Base-by-base conservation (phyloP, 2,888 invertebrate species). In the Agelastica alni region DNA sequence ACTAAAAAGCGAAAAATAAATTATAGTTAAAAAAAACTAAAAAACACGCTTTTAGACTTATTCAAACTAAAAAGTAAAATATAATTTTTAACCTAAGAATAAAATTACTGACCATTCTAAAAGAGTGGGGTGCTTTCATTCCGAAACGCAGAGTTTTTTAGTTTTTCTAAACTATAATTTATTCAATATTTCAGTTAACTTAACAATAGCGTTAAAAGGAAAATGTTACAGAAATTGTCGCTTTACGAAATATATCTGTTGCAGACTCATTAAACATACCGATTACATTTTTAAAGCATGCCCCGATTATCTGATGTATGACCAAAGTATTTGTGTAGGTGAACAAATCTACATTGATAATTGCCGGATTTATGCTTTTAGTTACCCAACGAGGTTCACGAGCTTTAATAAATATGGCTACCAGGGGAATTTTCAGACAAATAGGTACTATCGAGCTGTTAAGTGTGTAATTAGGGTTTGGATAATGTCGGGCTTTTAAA, bases 211-310 rank as follows among this genome's bases (percentile, higher is more conserved):
- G n/a, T n/a, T n/a, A n/a, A n/a, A 7, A 22, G 45, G 26, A 10
- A 45, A 45, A 47, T 47, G 20, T 12, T 28, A 26, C 48, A 41
- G 22, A 37, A 12, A 34, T 28, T 36, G 45, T 34, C 44, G 48
- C 46, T 51, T 53, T 47, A 53, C 43, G 39, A 52, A 26, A 52
- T 55, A 55, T 54, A 32, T 51, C 49, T 53, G 58, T 51, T 49
- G 58, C 41, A 37, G 44, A 32, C 42, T 26, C 39, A 55, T 49
- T 53, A 44, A 55, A 51, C 46, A 45, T 53, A 28, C 42, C 45
- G 55, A 59, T 59, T 59, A 52, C 47, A 51, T 56, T 59, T 59
- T 56, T 59, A 56, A 59, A 53, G 56, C 45, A 59, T 53, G 56
- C 48, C 56, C 43, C 46, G 56, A 51, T 53, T 59, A 56, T 48